These are phyloP conservation scores for Alligator sinensis DNA, from an alignment of 2,113 vertebrate genomes.

Conservation along the genomic window DNA sequence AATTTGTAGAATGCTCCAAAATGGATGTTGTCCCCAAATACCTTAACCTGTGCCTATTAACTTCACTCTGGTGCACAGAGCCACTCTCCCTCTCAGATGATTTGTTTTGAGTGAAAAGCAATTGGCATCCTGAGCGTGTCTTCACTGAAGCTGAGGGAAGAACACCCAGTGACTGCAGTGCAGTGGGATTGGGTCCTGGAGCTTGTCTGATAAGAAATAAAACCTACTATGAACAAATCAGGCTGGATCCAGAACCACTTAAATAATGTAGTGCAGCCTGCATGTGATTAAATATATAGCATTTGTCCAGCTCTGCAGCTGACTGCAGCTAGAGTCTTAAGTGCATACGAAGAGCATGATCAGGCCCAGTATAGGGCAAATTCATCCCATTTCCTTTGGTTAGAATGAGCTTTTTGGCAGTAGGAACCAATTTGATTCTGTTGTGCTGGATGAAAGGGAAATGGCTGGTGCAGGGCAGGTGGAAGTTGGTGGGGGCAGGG, in stretches of 20 bases:
- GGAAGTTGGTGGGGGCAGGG: neutral
- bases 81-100: conserved; percentile 36
- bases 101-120: conserved; percentile 59
- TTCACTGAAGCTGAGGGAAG: neutral
- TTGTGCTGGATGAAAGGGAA: neutral
- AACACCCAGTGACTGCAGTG: conserved; percentile 4
- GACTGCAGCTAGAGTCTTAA: neutral
- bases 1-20: conserved; percentile 46
- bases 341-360: neutral
- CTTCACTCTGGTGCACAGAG: conserved; percentile 32
- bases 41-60: conserved; percentile 55
- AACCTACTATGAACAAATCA: neutral
- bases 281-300: neutral
- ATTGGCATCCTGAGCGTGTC: conserved; percentile 25
- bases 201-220: neutral
- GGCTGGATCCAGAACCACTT: neutral
- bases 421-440: neutral
- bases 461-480: neutral
- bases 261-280: neutral
- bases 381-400: neutral
- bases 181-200: neutral
- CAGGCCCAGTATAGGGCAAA: neutral
- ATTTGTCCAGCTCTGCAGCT: neutral
- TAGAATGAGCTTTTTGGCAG: fast-evolving
- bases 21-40: conserved; percentile 56